Base-by-base conservation (phyloP, 2,113 vertebrate species). In the Ariopsis seemanni region DNA sequence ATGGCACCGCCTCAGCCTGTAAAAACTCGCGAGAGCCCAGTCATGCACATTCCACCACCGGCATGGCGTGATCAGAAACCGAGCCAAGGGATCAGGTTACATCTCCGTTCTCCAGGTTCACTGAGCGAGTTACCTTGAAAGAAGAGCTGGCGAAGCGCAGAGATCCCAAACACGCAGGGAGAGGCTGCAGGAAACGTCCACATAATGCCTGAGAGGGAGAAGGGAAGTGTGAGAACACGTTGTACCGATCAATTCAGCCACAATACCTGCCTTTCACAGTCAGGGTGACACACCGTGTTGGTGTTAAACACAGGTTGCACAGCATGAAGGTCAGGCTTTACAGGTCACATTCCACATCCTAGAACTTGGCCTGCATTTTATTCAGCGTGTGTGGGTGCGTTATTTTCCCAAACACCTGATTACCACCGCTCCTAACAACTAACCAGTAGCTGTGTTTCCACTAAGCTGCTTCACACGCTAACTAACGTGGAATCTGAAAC, bases 71-170 rank as follows among this genome's bases (percentile, higher is more conserved):
- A 10, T 3, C 27, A 30, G 50, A 72, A n/a, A 50, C 17, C 3
- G 8, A 83, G 34, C 42, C 58, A 63, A 7, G 71, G 4, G 22
- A 72, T 0, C 42, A 22, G 1, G 42, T 25, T 27, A 42, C 11
- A 52, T 2, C 10, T 62, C 71, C 1, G 52, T 10, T 82, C 78
- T 4, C 34, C 77, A 42, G 65, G 42, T 74, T 85, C 1, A 14
- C 9, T n/a, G 12, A 78, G 75, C 0, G 27, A 17, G 14, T 34
- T 95, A 95, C 95, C 95, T 95, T 96, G 60, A 96, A 96, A 60
- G 91, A 91, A 85, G 94, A 94, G 86, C 95, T 96, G 92, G 92
- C 58, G 2, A 91, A 93, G 55, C 95, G 92, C 88, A 93, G 88
- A 0, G 92, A 90, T n/a, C 92, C 88, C 18, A 91, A 83, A 58